Conservation (phyloP, 2,797 vertebrate species). For the Anguilla anguilla region DNA sequence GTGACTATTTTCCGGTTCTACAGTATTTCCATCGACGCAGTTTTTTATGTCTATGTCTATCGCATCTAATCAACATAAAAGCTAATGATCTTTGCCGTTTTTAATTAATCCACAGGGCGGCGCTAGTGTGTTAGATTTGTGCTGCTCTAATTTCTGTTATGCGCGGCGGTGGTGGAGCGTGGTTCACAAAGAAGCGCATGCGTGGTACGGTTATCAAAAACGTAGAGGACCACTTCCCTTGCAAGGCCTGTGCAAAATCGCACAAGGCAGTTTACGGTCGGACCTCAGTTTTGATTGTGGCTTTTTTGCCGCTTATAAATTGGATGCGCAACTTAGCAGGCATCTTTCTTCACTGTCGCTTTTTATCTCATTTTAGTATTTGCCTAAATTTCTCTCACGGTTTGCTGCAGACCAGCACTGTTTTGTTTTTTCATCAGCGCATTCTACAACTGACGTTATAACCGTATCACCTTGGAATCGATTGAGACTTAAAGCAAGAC, state of each 20-base stretch:
- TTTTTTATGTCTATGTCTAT: neutral
- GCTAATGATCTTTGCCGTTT: neutral
- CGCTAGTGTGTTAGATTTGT: neutral
- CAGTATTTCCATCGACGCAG: neutral
- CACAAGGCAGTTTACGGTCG: neutral
- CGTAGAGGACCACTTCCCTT: conserved; percentile 24
- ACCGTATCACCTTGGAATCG: conserved; percentile 5
- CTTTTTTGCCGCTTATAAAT: neutral
- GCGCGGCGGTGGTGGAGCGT: neutral
- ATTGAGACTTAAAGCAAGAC: neutral
- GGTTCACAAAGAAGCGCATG: conserved; percentile 16
- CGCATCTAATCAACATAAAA: neutral
- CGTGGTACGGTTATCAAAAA: neutral
- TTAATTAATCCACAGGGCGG: conserved; percentile 3
- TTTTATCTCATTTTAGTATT: neutral
- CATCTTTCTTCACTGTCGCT: neutral
- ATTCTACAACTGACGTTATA: conserved; percentile 5
- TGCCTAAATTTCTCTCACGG: neutral
- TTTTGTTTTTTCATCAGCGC: conserved; percentile 26
- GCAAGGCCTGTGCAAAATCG: conserved; percentile 30
- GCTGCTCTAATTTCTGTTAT: neutral
- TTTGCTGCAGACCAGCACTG: neutral
- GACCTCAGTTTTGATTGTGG: neutral
- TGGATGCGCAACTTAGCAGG: neutral
- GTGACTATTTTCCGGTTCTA: neutral